Base-by-base conservation (phyloP, 2,888 invertebrate genomes). In the Ochlodes sylvanus region DNA sequence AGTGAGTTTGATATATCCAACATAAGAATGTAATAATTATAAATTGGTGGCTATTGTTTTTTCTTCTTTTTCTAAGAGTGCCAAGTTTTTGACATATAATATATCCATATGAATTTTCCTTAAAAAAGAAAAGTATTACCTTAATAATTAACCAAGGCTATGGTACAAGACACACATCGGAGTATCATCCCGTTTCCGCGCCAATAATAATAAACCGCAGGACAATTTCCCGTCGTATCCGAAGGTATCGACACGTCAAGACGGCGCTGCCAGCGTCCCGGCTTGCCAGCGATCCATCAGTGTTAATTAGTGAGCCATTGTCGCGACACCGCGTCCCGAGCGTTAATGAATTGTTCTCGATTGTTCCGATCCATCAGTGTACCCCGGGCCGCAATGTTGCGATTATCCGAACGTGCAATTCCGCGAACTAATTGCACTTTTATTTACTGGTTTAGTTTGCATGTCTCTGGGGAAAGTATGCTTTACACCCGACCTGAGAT, bases 261-360 rank as follows among this genome's bases (percentile, higher is more conserved):
- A 6, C 47, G 19, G 19, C 50, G 12, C n/a, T 27, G 52, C 14
- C 12, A 14, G 21, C 65, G 57, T 3, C 50, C 41, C 17, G 19
- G 14, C n/a, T 27, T 27, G 27, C 47, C 60, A n/a, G 21, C 54
- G 60, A 67, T 67, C 66, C 60, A 67, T 67, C 66, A 61, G 42
- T 54, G 66, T 67, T 67, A 67, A 67, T 67, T 60, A 61, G 44
- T 42, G 60, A 61, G 60, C 66, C 60, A 66, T 66, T 66, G 66
- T 66, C 60, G 60, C 52, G 54, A 66, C 66, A 66, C 42, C 54
- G 54, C 54, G 60, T 66, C 17, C 52, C n/a, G 54, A 58, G 32
- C 52, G 44, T 60, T 66, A 66, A 66, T 60, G 60, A 60, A 66
- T 66, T 66, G 54, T 66, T 66, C 60, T 14, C 54, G 66, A 66